Evolutionary conservation across 1,140 invertebrate species (phyloP), one percentile per base, ranked within the genome.

Genomic region (Drosophila orosa): DNA sequence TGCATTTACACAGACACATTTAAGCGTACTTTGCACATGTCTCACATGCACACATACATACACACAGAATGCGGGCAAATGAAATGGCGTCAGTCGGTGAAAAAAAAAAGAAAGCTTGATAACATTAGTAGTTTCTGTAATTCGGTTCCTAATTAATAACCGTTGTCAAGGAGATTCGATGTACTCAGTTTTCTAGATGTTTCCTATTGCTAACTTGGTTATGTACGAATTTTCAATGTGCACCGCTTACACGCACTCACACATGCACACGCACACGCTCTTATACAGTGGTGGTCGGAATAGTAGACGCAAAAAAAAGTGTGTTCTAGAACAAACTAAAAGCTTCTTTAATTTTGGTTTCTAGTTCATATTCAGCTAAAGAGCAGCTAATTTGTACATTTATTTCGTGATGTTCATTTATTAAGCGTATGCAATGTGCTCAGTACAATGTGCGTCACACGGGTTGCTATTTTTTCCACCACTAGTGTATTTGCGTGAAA

Each of bases 181-280:
- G 31, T 12, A 5, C 6, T 24, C 15, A 2, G 27, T 7, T 24
- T 67, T 67, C 65, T 48, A 63, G 63, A 67, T 39, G 19, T 29
- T 67, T 67, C 42, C 42, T 50, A 19, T 10, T 40, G 10, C 27
- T 5, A 24, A 47, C 58, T 39, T 61, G 57, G 57, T 65, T 47
- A 63, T 48, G 63, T 39, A 48, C 59, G 42, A 63, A 48, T 48
- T 63, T 67, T 48, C 42, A 48, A 48, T 65, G 24, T 47, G 60
- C 60, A 65, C 9, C 35, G 29, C 31, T 47, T n/a, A 47, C 10
- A 12, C 31, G 22, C 12, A 39, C n/a, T 12, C 19, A 67, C 12
- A 44, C 5, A 42, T 25, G 12, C 33, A 45, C 22, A 29, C 12
- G 2, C 4, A 15, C 33, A 45, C 22, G 39, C 12, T 3, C 4